These are phyloP conservation scores for Pammene aurita DNA, from an alignment of 2,888 invertebrate species.

Conservation along the genomic window DNA sequence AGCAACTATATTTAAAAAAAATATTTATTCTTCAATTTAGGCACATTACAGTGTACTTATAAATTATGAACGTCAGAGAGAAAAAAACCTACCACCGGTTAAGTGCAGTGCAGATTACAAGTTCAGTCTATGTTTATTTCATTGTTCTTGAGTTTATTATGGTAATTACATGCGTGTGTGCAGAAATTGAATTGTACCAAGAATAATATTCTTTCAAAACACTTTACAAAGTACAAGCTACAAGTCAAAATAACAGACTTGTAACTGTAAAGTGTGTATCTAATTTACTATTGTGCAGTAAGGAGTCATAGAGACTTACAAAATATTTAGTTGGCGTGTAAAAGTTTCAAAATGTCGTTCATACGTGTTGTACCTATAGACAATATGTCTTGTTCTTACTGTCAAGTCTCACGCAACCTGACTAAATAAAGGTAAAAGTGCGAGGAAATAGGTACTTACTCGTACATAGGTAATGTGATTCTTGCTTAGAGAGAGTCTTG, in stretches of 20 bases:
- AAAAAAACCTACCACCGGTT: no score
- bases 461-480: constrained; percentile 53
- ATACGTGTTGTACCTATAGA: constrained; percentile 15
- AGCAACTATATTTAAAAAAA: no score
- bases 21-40: no score
- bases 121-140: no score
- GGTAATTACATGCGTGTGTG: no score
- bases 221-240: not conserved
- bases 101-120: no score
- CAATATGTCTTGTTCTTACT: constrained; percentile 40
- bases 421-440: constrained; percentile 47
- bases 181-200: no score
- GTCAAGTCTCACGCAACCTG: constrained; percentile 51
- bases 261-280: not conserved
- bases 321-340: not conserved
- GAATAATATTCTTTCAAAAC: not conserved
- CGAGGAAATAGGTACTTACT: no score
- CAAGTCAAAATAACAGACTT: not conserved
- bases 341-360: not conserved
- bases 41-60: no score
- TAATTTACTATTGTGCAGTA: not conserved
- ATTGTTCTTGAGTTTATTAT: no score
- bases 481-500: constrained; percentile 57
- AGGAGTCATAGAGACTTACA: not conserved
- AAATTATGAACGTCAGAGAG: no score